Percentiles rank a stretch among this genome's conserved stretches.
Evolutionary conservation across 2,888 invertebrate genomes (phyloP).

Genomic region (Chrysomela aeneicollis): DNA sequence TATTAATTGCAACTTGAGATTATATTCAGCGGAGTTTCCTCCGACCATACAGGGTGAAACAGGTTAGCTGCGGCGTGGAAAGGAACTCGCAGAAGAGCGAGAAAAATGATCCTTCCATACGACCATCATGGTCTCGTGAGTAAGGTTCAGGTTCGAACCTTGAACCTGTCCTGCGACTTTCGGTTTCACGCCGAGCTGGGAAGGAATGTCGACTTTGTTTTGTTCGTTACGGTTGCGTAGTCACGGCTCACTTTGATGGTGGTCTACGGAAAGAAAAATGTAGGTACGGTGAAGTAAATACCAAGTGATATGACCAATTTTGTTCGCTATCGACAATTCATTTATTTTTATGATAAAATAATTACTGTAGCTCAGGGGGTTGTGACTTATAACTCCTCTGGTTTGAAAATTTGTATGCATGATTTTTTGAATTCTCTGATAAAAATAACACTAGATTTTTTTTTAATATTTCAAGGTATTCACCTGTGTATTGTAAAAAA

Average conservation of each 20-base stretch:
- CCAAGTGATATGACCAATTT: too few species aligned
- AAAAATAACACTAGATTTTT: too few species aligned
- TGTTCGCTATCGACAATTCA: too few species aligned
- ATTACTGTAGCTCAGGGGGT: too few species aligned
- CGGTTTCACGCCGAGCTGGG: conserved; percentile 25
- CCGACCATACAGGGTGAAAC: not conserved
- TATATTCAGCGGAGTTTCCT: not conserved
- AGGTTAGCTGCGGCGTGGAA: not conserved
- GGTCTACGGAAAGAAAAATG: not conserved
- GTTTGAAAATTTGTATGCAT: too few species aligned
- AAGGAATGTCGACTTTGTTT: conserved; percentile 17
- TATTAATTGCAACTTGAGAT: too few species aligned
- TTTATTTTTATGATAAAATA: too few species aligned
- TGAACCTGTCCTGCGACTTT: conserved; percentile 36
- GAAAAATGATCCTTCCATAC: conserved; percentile 5
- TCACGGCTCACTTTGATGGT: not conserved
- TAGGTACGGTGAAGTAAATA: too few species aligned
- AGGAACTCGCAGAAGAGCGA: conserved; percentile 2
- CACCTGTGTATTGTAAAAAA: too few species aligned
- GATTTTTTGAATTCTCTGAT: too few species aligned
- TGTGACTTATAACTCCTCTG: too few species aligned
- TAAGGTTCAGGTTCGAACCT: conserved; percentile 46
- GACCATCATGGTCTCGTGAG: conserved; percentile 40
- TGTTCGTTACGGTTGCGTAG: not conserved
- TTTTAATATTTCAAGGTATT: too few species aligned